Evolutionary conservation across 1,140 invertebrate species (phyloP).

Genomic region (Metaphire vulgaris): DNA sequence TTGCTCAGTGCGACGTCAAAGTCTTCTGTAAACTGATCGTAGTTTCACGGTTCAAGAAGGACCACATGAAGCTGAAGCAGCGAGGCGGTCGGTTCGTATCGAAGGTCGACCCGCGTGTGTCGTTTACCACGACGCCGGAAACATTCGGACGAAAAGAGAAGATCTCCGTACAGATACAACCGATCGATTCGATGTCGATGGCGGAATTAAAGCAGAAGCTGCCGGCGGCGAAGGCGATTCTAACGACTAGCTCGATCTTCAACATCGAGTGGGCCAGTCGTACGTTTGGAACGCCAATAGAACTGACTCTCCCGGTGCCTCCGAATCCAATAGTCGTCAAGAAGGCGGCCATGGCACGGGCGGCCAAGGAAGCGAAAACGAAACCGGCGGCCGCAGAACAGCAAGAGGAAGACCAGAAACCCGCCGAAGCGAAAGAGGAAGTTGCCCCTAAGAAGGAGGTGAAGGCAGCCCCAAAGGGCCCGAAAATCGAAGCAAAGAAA

Average conservation of each 20-base stretch:
- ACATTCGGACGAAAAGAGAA: constrained; percentile 40
- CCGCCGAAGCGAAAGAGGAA: constrained; percentile 27
- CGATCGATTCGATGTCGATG: constrained; percentile 40
- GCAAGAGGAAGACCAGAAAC: constrained; percentile 26
- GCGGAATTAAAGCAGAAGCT: constrained; percentile 36
- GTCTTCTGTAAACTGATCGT: constrained; percentile 38
- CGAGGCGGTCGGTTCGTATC: constrained; percentile 38
- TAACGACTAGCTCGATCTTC: constrained; percentile 41
- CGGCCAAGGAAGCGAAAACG: constrained; percentile 46
- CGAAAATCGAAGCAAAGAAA: constrained; percentile 22
- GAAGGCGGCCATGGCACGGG: constrained; percentile 43
- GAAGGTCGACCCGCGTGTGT: constrained; percentile 44
- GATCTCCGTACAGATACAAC: constrained; percentile 45
- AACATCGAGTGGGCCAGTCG: constrained; percentile 39
- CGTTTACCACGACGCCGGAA: constrained; percentile 36
- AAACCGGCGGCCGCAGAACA: constrained; percentile 33
- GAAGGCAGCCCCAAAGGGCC: constrained; percentile 26
- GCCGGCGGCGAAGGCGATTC: constrained; percentile 34
- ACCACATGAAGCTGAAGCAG: constrained; percentile 39
- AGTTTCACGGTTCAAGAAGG: constrained; percentile 44
- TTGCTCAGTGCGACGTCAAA: constrained; percentile 43
- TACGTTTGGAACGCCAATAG: constrained; percentile 36
- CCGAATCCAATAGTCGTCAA: constrained; percentile 40
- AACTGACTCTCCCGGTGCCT: constrained; percentile 37
- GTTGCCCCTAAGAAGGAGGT: constrained; percentile 27